A percentile compares a stretch with the other conserved stretches of the same genome.
Evolutionary conservation across 2,888 invertebrate genomes (phyloP).

Genomic region (Allacma fusca): DNA sequence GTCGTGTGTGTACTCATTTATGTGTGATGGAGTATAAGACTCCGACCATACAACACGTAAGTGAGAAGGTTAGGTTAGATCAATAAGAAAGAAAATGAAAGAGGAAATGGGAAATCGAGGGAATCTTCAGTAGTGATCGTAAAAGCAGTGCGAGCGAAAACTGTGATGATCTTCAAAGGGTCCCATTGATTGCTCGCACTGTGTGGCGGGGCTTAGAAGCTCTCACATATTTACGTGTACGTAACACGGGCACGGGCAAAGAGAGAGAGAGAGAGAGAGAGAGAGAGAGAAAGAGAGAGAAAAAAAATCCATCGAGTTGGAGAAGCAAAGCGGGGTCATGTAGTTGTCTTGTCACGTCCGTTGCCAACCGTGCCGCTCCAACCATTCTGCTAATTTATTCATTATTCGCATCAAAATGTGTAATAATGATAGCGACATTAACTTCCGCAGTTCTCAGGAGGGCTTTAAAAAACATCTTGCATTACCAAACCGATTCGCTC

Average conservation of each 20-base stretch:
- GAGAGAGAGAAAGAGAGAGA: constrained; percentile 32
- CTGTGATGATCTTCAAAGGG: constrained; percentile 56
- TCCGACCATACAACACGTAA: not conserved
- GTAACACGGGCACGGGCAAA: not conserved
- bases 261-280: constrained; percentile 38
- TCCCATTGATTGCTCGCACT: constrained; percentile 41
- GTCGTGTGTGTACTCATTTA: not conserved
- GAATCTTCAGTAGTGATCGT: constrained; percentile 52
- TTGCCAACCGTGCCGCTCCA: constrained; percentile 47
- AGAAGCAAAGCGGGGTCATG: constrained; percentile 54
- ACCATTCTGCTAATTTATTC: constrained; percentile 62
- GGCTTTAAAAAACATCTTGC: constrained; percentile 62
- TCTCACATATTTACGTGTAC: constrained; percentile 1
- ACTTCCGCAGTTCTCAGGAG: constrained; percentile 61
- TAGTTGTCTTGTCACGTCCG: constrained; percentile 61
- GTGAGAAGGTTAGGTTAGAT: constrained; percentile 40
- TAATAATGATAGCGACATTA: constrained; percentile 62
- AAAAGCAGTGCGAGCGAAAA: constrained; percentile 56
- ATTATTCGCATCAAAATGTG: constrained; percentile 62
- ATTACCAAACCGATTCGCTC: constrained; percentile 58
- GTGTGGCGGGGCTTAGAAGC: constrained; percentile 11
- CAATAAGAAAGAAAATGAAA: constrained; percentile 55
- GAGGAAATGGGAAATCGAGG: constrained; percentile 53
- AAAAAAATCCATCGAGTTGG: constrained; percentile 49
- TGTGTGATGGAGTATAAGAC: not conserved